Conservation (phyloP, 2,113 vertebrate genomes). For the Malurus melanocephalus region DNA sequence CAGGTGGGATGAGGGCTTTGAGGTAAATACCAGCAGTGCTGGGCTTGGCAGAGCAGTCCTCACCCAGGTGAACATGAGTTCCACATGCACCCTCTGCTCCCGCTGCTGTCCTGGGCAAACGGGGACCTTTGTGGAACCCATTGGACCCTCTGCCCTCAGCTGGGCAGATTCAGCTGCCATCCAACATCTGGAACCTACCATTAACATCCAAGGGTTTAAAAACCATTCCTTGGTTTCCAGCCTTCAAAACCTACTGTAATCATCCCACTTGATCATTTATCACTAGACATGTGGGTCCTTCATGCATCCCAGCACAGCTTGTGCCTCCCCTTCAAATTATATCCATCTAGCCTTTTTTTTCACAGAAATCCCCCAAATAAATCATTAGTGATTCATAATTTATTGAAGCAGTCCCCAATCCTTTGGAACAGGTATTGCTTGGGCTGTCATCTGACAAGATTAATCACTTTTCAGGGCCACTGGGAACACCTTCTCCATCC, state of each 20-base stretch:
- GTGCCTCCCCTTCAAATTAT: neutral
- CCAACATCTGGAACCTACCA: neutral
- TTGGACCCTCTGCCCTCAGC: neutral
- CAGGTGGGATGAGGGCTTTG: neutral
- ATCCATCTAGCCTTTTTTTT: neutral
- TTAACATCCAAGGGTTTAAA: neutral
- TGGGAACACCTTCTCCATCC: neutral
- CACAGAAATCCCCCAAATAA: conserved; percentile 16
- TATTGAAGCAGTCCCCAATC: neutral
- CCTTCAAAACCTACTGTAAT: neutral
- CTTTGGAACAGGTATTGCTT: neutral
- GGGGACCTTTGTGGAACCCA: neutral
- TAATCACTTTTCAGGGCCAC: neutral
- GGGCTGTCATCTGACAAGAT: conserved; percentile 16
- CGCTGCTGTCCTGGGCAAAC: neutral
- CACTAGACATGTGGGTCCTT: neutral
- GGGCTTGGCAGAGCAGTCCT: neutral
- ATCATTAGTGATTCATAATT: conserved; percentile 10
- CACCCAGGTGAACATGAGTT: rapidly evolving
- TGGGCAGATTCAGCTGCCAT: rapidly evolving
- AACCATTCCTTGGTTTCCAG: neutral
- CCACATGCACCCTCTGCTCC: neutral
- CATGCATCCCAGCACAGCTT: neutral
- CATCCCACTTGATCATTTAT: neutral
- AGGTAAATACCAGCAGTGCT: neutral